A percentile compares a stretch with the other conserved stretches of the same genome.
Conservation (phyloP, 2,113 vertebrate species). For the Rousettus leschenaultii region DNA sequence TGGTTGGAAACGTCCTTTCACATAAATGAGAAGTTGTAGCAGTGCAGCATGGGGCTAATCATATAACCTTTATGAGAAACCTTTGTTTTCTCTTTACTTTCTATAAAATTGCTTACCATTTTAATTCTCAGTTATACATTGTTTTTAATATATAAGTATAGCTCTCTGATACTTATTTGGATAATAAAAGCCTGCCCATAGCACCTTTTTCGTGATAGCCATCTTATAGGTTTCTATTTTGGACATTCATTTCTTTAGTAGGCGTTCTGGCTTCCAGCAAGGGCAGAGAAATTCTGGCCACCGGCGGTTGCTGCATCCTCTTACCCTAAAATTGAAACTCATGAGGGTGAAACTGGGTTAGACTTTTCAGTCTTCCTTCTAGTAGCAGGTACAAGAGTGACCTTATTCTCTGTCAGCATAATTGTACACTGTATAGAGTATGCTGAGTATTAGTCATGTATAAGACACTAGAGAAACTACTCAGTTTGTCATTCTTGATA, state of each 20-base stretch:
- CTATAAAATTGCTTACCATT: background rate
- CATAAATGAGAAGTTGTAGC: background rate
- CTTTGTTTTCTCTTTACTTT: background rate
- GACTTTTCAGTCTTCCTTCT: background rate
- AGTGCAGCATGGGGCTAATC: too few relatives aligned
- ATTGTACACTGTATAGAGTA: background rate
- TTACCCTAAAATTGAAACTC: background rate
- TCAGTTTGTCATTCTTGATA: background rate
- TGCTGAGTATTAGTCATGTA: background rate
- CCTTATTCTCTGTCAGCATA: background rate
- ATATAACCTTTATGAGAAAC: too few relatives aligned
- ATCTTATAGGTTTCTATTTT: background rate
- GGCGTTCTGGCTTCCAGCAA: background rate
- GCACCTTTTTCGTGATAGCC: background rate
- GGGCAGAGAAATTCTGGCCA: background rate
- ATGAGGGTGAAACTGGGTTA: background rate
- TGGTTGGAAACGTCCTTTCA: background rate
- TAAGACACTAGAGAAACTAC: background rate
- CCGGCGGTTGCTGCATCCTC: fast-evolving
- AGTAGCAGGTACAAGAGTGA: background rate
- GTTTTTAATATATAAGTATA: background rate
- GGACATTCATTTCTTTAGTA: background rate
- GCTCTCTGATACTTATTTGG: background rate
- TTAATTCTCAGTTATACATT: background rate
- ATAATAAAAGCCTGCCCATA: background rate